Evolutionary conservation across 2,113 vertebrate species (phyloP).

Genomic region (Erythrocercus mccallii): DNA sequence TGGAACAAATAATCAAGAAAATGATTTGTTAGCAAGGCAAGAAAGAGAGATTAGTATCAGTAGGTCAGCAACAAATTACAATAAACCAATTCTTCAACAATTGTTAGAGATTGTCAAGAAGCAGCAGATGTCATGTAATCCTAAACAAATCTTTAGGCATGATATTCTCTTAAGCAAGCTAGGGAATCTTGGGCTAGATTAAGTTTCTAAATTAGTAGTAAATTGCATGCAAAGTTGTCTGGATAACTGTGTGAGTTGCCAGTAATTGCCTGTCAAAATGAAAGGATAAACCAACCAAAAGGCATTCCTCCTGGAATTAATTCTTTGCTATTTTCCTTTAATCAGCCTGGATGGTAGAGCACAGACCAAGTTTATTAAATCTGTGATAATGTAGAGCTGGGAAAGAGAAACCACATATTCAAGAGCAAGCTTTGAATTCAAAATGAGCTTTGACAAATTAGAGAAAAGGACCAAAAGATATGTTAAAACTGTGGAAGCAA

Average conservation of each 20-base stretch:
- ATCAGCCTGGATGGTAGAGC: not conserved
- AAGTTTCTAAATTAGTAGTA: not conserved
- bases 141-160: not conserved
- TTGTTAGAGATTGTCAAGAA: not conserved
- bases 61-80: not conserved
- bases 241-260: not conserved
- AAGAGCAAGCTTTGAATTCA: slow-evolving; percentile 19
- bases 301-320: not conserved
- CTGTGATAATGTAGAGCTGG: not conserved
- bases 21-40: not conserved
- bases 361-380: slow-evolving; percentile 16
- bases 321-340: not conserved
- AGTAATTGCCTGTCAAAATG: not conserved
- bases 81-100: not conserved
- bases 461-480: not conserved
- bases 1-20: not conserved
- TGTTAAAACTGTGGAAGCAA: not conserved
- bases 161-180: not conserved
- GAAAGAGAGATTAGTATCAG: not conserved
- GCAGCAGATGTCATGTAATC: not conserved
- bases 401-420: not conserved
- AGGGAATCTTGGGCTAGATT: not conserved
- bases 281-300: not conserved
- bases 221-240: not conserved
- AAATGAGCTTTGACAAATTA: slow-evolving; percentile 27